Evolutionary conservation across 23 tunicate species (phyloP).

Genomic region (Ciona savignyi): DNA sequence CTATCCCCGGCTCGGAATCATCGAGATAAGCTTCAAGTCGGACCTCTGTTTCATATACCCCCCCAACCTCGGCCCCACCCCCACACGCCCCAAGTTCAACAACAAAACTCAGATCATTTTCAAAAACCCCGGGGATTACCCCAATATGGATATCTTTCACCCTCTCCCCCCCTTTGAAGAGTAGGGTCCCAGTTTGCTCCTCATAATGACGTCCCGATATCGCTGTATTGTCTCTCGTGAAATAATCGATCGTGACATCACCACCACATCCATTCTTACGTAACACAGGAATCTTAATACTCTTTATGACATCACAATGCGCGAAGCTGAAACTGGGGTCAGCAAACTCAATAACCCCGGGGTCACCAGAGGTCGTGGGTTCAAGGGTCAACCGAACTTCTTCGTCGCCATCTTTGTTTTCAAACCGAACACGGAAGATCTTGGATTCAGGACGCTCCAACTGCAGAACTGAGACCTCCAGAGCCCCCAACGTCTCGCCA

Average conservation of each 20-base stretch:
- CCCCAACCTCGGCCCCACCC: slow-evolving; percentile 72
- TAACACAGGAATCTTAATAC: slow-evolving; percentile 39
- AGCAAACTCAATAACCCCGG: slow-evolving; percentile 52
- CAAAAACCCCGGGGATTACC: slow-evolving; percentile 23
- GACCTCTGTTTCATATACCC: slow-evolving; percentile 76
- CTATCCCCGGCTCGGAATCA: slow-evolving; percentile 61
- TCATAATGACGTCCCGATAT: slow-evolving; percentile 70
- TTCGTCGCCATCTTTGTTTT: slow-evolving; percentile 7
- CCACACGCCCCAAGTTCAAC: slow-evolving; percentile 63
- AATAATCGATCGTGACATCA: slow-evolving; percentile 60
- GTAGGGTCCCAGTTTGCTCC: slow-evolving; percentile 38
- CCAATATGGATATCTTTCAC: slow-evolving; percentile 39
- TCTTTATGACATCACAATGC: background rate
- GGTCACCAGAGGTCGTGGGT: background rate
- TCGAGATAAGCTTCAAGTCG: slow-evolving; percentile 44
- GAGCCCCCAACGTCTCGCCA: slow-evolving; percentile 11
- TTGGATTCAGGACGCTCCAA: slow-evolving; percentile 1
- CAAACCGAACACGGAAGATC: slow-evolving; percentile 40
- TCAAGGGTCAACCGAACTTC: slow-evolving; percentile 15
- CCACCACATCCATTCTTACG: slow-evolving; percentile 75
- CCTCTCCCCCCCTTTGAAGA: slow-evolving; percentile 65
- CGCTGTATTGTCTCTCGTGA: slow-evolving; percentile 92
- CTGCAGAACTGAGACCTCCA: slow-evolving; percentile 27
- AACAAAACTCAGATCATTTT: slow-evolving; percentile 31
- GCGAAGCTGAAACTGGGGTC: slow-evolving; percentile 19